A percentile compares a stretch with the other conserved stretches of the same genome.
phyloP scores from a whole-genome alignment of 2,888 invertebrate species.

The Synergus gifuensis region DNA sequence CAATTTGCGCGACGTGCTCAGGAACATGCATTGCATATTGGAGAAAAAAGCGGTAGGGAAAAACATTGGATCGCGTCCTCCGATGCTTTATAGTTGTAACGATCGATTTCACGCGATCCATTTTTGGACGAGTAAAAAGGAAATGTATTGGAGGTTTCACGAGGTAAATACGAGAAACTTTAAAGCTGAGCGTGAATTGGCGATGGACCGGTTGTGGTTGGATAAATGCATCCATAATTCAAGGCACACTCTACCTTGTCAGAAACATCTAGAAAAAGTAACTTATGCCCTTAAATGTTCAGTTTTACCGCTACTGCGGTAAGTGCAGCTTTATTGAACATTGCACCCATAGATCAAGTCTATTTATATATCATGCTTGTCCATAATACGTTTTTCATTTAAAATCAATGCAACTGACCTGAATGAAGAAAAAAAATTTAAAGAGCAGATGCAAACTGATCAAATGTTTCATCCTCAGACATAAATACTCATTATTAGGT shows the following conservation, averaged over 20 bases:
- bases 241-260: conserved; percentile 22
- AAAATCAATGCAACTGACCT: conserved; percentile 8
- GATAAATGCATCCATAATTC: conserved; percentile 35
- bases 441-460: conserved; percentile 7
- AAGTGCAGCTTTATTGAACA: conserved; percentile 33
- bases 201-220: conserved; percentile 32
- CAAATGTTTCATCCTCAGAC: background rate
- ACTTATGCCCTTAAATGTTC: conserved; percentile 26
- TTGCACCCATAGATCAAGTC: conserved; percentile 21
- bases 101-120: conserved; percentile 36
- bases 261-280: conserved; percentile 33
- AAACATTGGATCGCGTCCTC: conserved; percentile 5
- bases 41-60: conserved; percentile 23
- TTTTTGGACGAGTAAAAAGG: conserved; percentile 28
- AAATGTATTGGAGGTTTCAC: conserved; percentile 10
- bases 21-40: conserved; percentile 8
- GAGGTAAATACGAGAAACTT: conserved; percentile 29
- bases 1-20: conserved; percentile 29
- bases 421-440: conserved; percentile 13
- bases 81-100: conserved; percentile 17
- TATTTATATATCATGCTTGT: conserved; percentile 23
- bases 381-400: conserved; percentile 10
- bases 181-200: conserved; percentile 27
- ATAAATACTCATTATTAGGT: background rate
- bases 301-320: conserved; percentile 28